A percentile compares a stretch with the other conserved stretches of the same genome.
Evolutionary conservation across 2,888 invertebrate species (phyloP).

Genomic region (Luperina testacea): DNA sequence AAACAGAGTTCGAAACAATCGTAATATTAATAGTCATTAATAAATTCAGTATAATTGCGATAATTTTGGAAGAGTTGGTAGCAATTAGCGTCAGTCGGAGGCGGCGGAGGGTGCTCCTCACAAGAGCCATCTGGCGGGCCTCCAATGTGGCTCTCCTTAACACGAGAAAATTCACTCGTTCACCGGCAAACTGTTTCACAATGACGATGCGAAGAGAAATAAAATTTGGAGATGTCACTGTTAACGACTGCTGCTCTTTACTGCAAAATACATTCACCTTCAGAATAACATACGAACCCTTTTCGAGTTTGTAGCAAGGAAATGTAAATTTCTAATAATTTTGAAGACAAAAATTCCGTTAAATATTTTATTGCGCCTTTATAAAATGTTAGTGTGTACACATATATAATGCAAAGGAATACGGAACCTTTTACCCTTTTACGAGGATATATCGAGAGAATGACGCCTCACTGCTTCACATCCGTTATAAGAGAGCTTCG

Average conservation of each 20-base stretch:
- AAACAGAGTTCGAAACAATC: constrained; percentile 50
- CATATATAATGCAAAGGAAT: constrained; percentile 41
- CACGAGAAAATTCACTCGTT: constrained; percentile 77
- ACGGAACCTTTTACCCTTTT: constrained; percentile 30
- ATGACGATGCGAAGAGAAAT: constrained; percentile 63
- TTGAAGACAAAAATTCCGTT: background rate
- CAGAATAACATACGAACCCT: constrained; percentile 27
- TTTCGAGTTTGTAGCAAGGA: constrained; percentile 8
- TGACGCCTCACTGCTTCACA: constrained; percentile 10
- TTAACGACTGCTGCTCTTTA: constrained; percentile 51
- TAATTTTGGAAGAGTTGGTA: constrained; percentile 87
- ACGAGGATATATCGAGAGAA: constrained; percentile 24
- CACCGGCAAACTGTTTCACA: constrained; percentile 74
- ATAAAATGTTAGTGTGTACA: constrained; percentile 8
- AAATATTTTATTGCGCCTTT: constrained; percentile 22
- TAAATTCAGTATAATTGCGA: constrained; percentile 78
- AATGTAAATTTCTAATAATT: background rate
- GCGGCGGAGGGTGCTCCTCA: constrained; percentile 80
- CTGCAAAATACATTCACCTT: constrained; percentile 34
- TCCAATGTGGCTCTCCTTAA: constrained; percentile 85
- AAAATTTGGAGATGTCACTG: constrained; percentile 63
- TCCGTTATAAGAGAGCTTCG: constrained; percentile 11
- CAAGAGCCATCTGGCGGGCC: constrained; percentile 86
- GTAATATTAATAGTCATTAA: constrained; percentile 73
- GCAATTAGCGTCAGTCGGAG: constrained; percentile 87